Conservation (phyloP, 2,113 vertebrate genomes). For the Lates calcarifer region DNA sequence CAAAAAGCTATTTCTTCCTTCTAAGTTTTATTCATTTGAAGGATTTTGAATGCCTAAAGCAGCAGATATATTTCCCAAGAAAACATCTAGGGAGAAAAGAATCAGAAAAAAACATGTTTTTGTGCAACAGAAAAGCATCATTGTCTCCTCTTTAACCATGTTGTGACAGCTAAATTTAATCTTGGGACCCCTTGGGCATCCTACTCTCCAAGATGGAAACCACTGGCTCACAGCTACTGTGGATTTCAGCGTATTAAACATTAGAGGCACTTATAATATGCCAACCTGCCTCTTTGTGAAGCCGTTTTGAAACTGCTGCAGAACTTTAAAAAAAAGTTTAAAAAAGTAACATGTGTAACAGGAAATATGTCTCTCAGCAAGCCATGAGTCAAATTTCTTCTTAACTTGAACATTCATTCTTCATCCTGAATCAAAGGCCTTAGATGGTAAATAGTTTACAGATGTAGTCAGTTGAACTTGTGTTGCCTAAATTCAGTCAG, state of each 20-base stretch:
- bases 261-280: not conserved
- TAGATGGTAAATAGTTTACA: constrained; percentile 16
- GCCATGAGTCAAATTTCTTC: not conserved
- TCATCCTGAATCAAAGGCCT: not conserved
- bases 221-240: not conserved
- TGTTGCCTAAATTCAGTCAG: not conserved
- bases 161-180: too few species aligned
- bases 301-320: not conserved
- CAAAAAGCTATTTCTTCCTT: not conserved
- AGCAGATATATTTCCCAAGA: not conserved
- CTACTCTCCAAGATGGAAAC: not conserved
- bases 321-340: not conserved
- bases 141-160: too few species aligned
- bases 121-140: too few species aligned
- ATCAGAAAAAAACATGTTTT: too few species aligned
- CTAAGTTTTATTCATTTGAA: not conserved
- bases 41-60: not conserved
- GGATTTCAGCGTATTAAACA: not conserved
- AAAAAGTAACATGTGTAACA: not conserved
- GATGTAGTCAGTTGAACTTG: not conserved
- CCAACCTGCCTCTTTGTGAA: not conserved
- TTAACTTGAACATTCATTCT: not conserved
- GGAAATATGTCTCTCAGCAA: not conserved
- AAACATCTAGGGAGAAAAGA: not conserved
- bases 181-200: too few species aligned